Percentiles rank a stretch among this genome's conserved stretches.
These are phyloP conservation scores for Tethea ocularis DNA, from an alignment of 2,888 invertebrate species.

Conservation along the genomic window DNA sequence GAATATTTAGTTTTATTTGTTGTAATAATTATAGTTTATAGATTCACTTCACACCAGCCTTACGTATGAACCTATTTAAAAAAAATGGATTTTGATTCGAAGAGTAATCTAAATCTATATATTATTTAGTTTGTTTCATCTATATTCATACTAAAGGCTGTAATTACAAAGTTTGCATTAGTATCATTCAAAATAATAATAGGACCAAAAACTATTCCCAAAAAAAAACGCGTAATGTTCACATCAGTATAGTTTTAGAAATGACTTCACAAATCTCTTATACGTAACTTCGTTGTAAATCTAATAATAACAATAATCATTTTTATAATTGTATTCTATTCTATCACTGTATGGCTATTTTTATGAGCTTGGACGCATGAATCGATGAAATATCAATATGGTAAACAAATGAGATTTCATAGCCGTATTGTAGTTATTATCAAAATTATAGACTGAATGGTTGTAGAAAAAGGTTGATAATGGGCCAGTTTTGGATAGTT, in stretches of 20 bases:
- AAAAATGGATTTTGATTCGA: neutral
- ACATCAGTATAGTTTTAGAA: slow-evolving; percentile 36
- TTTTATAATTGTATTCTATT: slow-evolving; percentile 36
- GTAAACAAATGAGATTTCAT: slow-evolving; percentile 5
- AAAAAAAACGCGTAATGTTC: slow-evolving; percentile 34
- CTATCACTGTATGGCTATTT: slow-evolving; percentile 45
- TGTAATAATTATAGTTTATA: neutral
- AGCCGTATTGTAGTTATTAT: neutral
- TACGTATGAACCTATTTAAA: neutral
- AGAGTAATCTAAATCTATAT: neutral
- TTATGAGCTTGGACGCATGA: slow-evolving; percentile 36
- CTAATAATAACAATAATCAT: slow-evolving; percentile 53
- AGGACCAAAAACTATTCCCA: slow-evolving; percentile 50
- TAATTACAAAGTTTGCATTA: neutral
- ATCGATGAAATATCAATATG: slow-evolving; percentile 18
- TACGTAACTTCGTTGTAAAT: slow-evolving; percentile 59
- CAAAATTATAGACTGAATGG: slow-evolving; percentile 11
- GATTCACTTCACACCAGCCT: neutral
- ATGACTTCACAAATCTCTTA: slow-evolving; percentile 49
- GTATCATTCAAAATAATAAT: slow-evolving; percentile 25
- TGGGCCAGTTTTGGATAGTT: slow-evolving; percentile 12
- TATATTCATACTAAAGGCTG: neutral
- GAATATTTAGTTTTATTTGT: neutral
- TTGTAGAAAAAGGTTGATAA: slow-evolving; percentile 5
- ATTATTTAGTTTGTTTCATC: neutral